Evolutionary conservation across 2,797 vertebrate genomes (phyloP), one percentile per base, ranked within the genome.

Genomic region (Poeciliopsis presidionis): DNA sequence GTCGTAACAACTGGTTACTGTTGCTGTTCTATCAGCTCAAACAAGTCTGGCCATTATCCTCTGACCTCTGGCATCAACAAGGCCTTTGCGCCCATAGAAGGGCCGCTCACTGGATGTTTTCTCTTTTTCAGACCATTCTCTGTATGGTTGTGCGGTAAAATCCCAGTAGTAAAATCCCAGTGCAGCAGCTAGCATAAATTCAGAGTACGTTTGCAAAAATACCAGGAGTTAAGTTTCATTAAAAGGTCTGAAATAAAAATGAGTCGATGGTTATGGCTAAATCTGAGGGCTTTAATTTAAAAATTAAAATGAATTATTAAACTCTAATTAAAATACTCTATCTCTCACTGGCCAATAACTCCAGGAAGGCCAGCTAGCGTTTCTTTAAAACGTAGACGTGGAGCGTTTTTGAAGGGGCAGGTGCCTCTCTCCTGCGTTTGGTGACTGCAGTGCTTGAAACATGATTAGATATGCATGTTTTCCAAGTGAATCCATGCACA

Each of bases 11-110:
- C 1, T 30, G 28, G 14, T 63, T 36, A 36, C 30, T 63, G 59
- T 63, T 63, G 30, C 30, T 30, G 7, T 63, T 63, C 71, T 73
- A 79, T 79, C 72, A 79, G n/a, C 65, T 81, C 14, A 6, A 59
- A 75, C 71, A 51, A 81, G 20, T 72, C 79, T 61, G 73, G 8
- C 28, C 63, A 74, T 74, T 79, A 77, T 84, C 78, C 77, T 89
- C 82, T 87, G 81, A 90, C 87, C 83, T 88, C 75, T 89, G 70
- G 77, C 86, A 91, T 91, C 91, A 91, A 82, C 72, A 67, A 88
- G 80, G 61, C 78, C 76, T 90, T 87, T 88, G 11, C 2, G 6
- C 75, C 30, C 80, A 76, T 28, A 74, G 61, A 70, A 74, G 70
- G 73, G 61, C 70, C 0, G 2, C 69, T 30, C n/a, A 30, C 57